phyloP scores from a whole-genome alignment of 2,888 invertebrate species.

The Thymelicus lineola region DNA sequence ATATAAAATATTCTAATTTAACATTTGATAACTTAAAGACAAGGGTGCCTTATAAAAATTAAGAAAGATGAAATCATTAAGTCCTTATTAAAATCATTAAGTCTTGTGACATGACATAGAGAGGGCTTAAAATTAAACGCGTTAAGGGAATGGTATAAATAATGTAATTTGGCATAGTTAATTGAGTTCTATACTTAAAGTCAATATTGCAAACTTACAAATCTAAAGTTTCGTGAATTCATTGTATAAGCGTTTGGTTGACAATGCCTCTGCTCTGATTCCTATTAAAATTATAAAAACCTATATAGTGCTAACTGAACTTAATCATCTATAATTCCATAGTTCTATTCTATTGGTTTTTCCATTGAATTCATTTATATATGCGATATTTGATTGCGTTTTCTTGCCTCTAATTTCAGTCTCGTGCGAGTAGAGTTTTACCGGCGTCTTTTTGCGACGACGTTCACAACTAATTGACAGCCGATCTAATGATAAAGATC shows the following conservation, averaged over 20 bases:
- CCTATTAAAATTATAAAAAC: neutral
- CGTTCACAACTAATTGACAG: constrained; percentile 23
- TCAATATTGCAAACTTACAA: too few species aligned
- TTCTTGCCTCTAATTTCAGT: constrained; percentile 6
- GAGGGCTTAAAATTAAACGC: too few species aligned
- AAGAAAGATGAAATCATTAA: too few species aligned
- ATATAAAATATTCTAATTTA: neutral
- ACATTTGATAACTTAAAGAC: neutral
- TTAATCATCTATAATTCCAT: neutral
- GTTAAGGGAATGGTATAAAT: too few species aligned
- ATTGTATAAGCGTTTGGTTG: neutral
- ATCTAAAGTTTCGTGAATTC: too few species aligned
- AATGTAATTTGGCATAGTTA: too few species aligned
- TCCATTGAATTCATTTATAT: neutral
- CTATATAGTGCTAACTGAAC: neutral
- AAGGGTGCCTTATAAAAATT: too few species aligned
- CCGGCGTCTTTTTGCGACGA: constrained; percentile 10
- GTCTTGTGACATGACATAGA: too few species aligned
- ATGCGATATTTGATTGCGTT: constrained; percentile 1
- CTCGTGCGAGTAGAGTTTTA: neutral
- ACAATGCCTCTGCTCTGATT: neutral
- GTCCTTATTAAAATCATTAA: too few species aligned
- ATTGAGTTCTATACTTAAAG: too few species aligned
- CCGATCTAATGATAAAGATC: constrained; percentile 21
- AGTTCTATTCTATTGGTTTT: neutral